phyloP scores from a whole-genome alignment of 2,797 vertebrate genomes.

The Enteromius paludinosus region DNA sequence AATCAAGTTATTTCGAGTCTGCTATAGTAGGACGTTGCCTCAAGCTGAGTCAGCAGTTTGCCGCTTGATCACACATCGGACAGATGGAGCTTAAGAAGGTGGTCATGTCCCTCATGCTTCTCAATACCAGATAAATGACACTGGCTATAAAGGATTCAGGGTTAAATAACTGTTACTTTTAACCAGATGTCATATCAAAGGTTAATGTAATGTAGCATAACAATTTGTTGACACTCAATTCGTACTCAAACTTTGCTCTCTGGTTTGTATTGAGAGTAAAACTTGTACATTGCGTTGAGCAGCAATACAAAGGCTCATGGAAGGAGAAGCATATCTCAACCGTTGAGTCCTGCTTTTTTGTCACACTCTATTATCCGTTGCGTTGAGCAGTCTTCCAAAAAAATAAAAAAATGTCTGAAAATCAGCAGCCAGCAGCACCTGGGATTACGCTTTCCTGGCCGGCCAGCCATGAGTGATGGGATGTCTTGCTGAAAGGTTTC shows the following conservation, averaged over 20 bases:
- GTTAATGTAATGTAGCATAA: background rate
- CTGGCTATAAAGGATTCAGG: background rate
- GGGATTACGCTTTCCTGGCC: constrained; percentile 46
- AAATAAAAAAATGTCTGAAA: constrained; percentile 12
- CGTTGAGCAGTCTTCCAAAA: background rate
- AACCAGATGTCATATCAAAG: background rate
- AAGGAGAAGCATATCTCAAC: background rate
- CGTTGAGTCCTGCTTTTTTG: background rate
- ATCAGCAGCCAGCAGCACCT: constrained; percentile 47
- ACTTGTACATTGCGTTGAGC: background rate
- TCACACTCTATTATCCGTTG: constrained; percentile 11
- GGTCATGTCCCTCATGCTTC: constrained; percentile 1
- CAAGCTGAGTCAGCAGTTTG: background rate
- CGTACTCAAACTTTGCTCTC: background rate
- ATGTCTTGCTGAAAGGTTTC: constrained; percentile 54
- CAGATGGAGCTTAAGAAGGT: background rate
- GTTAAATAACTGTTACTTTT: constrained; percentile 17
- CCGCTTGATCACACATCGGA: background rate
- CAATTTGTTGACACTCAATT: background rate
- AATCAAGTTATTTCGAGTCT: background rate
- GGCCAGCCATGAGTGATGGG: constrained; percentile 54
- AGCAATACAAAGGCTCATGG: background rate
- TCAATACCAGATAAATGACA: background rate
- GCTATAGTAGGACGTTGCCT: background rate
- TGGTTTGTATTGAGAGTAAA: constrained; percentile 3